Evolutionary conservation across 1,140 invertebrate species (phyloP).

Genomic region (Heliconius congener): DNA sequence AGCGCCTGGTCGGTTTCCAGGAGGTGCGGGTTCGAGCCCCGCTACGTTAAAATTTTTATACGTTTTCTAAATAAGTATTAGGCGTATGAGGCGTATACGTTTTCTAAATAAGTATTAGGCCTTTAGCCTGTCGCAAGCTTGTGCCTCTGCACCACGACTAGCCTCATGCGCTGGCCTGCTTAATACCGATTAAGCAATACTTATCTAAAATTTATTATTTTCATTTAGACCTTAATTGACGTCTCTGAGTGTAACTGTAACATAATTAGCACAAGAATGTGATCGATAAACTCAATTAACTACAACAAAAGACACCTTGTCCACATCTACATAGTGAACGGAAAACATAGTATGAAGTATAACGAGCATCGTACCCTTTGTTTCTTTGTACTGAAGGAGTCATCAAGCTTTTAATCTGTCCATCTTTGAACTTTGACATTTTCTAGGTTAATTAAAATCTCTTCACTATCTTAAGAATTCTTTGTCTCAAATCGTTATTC

Average conservation of each 20-base stretch:
- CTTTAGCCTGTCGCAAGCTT: too few relatives aligned
- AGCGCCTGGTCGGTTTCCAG: too few relatives aligned
- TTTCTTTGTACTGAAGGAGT: conserved; percentile 2
- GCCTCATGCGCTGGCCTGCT: too few relatives aligned
- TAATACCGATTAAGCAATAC: too few relatives aligned
- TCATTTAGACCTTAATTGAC: not conserved
- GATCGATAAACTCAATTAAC: not conserved
- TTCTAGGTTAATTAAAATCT: conserved; percentile 13
- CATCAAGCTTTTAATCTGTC: conserved; percentile 12
- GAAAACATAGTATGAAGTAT: conserved; percentile 5
- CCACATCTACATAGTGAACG: conserved; percentile 9
- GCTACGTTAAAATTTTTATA: too few relatives aligned
- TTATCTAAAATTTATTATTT: not conserved
- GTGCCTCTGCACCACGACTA: too few relatives aligned
- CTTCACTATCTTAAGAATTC: not conserved
- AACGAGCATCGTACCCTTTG: not conserved
- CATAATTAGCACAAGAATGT: not conserved
- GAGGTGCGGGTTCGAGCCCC: too few relatives aligned
- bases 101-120: too few relatives aligned
- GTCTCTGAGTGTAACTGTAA: not conserved
- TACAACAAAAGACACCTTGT: not conserved
- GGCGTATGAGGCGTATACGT: too few relatives aligned
- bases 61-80: too few relatives aligned
- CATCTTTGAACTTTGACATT: conserved; percentile 14
- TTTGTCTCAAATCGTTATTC: conserved; percentile 1